phyloP scores from a whole-genome alignment of 2,113 vertebrate species.

The Tachuris rubrigastra region DNA sequence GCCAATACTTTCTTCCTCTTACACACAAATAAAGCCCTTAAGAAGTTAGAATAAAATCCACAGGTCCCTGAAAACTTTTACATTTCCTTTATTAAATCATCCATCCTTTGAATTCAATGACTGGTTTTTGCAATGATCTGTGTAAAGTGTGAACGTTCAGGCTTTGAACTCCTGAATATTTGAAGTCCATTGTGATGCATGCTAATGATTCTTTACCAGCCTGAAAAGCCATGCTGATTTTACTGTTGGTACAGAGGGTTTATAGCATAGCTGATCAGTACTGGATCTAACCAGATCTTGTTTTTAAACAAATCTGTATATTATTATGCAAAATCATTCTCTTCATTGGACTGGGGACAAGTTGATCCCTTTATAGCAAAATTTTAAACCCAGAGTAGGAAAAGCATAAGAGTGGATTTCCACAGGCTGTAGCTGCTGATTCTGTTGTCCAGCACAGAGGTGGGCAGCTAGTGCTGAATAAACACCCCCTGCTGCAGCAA shows the following conservation, averaged over 20 bases:
- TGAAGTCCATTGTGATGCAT: not conserved
- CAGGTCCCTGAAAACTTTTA: not conserved
- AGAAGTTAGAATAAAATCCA: not conserved
- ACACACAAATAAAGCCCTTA: not conserved
- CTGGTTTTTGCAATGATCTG: not conserved
- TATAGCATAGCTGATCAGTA: not conserved
- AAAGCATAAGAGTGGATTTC: not conserved
- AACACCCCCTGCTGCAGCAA: not conserved
- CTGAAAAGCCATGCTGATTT: not conserved
- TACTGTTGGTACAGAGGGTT: not conserved
- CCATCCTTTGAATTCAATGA: not conserved
- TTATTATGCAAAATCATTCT: not conserved
- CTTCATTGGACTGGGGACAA: not conserved
- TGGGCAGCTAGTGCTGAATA: not conserved
- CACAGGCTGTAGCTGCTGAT: not conserved
- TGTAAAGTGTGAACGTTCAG: not conserved
- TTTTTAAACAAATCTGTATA: not conserved
- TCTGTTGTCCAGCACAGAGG: not conserved
- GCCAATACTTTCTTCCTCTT: not conserved
- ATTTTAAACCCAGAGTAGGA: not conserved
- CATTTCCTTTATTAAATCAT: not conserved
- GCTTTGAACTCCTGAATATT: not conserved
- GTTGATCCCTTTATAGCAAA: not conserved
- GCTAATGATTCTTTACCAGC: not conserved
- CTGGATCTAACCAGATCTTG: not conserved